Evolutionary conservation across 2,888 invertebrate genomes (phyloP).

Genomic region (Bembecia ichneumoniformis): DNA sequence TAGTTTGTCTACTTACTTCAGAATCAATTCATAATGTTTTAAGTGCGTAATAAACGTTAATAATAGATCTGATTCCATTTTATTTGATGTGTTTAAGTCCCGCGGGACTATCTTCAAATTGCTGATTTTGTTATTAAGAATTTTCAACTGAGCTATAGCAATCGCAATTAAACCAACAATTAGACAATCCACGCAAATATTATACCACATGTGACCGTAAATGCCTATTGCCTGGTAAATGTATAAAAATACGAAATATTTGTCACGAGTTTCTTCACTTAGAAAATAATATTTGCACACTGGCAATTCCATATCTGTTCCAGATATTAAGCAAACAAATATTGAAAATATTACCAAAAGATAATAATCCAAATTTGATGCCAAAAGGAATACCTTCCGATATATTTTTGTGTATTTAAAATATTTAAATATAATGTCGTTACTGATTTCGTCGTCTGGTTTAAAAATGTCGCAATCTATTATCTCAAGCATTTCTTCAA

Average conservation of each 20-base stretch:
- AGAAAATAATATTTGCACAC: constrained; percentile 32
- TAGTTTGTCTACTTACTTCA: constrained; percentile 22
- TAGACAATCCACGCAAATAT: constrained; percentile 40
- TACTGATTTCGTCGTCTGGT: background rate
- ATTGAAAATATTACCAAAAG: background rate
- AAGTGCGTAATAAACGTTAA: background rate
- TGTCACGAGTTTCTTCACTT: constrained; percentile 34
- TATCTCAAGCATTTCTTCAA: background rate
- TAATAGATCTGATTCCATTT: background rate
- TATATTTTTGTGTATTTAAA: background rate
- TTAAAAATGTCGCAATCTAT: background rate
- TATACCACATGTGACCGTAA: constrained; percentile 49
- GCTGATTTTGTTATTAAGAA: constrained; percentile 31
- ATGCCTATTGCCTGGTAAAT: constrained; percentile 43
- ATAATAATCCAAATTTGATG: background rate
- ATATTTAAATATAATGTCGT: background rate
- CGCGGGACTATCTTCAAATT: background rate
- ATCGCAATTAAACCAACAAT: constrained; percentile 37
- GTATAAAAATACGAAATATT: constrained; percentile 32
- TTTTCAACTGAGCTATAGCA: constrained; percentile 33
- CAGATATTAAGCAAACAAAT: background rate
- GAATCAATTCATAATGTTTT: background rate
- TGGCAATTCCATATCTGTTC: background rate
- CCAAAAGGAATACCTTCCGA: background rate
- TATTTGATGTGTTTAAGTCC: background rate